Conservation (phyloP, 2,113 vertebrate species). For the Podilymbus podiceps region DNA sequence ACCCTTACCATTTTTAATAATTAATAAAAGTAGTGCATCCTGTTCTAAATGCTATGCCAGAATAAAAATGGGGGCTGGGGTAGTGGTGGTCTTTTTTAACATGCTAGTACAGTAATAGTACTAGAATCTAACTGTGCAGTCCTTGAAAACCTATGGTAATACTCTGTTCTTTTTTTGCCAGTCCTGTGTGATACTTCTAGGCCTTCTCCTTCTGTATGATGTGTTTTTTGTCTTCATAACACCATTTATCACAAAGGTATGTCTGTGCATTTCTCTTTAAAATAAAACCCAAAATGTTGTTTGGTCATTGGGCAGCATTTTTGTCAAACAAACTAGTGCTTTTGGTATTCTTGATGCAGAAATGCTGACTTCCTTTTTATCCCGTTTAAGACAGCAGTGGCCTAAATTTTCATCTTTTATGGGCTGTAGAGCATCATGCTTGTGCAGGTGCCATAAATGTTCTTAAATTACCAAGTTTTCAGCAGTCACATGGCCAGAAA, state of each 20-base stretch:
- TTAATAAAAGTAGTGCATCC: neutral
- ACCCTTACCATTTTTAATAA: neutral
- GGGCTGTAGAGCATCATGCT: neutral
- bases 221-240: constrained; percentile 99
- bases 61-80: neutral
- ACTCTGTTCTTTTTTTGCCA: constrained; percentile 48
- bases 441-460: neutral
- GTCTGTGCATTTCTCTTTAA: neutral
- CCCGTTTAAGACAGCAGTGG: neutral
- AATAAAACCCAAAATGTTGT: neutral
- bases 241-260: constrained; percentile 94
- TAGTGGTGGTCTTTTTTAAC: neutral
- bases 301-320: neutral
- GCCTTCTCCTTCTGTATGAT: constrained; percentile 92
- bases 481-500: neutral
- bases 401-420: neutral
- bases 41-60: neutral
- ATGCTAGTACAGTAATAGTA: neutral
- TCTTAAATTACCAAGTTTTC: neutral
- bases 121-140: neutral
- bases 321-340: neutral
- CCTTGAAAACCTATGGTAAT: neutral
- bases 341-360: neutral
- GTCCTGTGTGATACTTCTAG: constrained; percentile 94
- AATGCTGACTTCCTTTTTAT: neutral